A percentile compares a stretch with the other conserved stretches of the same genome.
Evolutionary conservation across 2,113 vertebrate species (phyloP).

Genomic region (Noturus placidus): DNA sequence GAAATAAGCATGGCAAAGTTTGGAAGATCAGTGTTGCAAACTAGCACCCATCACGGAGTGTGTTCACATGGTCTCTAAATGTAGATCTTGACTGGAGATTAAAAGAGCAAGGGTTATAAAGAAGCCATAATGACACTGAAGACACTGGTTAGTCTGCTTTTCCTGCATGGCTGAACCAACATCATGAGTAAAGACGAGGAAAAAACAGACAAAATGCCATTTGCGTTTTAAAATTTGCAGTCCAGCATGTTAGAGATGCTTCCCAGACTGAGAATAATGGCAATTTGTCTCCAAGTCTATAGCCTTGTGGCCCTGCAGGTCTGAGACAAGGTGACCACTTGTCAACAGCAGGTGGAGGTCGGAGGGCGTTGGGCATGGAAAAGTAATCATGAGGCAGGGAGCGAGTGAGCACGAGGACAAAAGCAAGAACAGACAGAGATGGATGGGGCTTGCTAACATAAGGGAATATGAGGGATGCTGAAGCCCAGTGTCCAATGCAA

Average conservation of each 20-base stretch:
- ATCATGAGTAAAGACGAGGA: not conserved
- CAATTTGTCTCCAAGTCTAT: not conserved
- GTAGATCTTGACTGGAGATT: not conserved
- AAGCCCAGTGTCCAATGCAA: conserved; percentile 30
- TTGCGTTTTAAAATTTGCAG: not conserved
- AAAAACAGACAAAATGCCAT: not conserved
- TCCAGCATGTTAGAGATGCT: not conserved
- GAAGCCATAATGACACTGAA: not conserved
- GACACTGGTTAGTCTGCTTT: not conserved
- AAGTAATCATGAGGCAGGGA: conserved; percentile 29
- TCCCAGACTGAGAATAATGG: not conserved
- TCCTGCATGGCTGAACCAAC: not conserved
- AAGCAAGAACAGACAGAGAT: conserved; percentile 42
- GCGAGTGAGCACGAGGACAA: not conserved
- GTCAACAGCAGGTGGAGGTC: conserved; percentile 42
- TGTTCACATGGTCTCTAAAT: not conserved
- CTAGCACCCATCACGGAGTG: not conserved
- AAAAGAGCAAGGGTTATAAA: not conserved
- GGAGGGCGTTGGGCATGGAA: conserved; percentile 26
- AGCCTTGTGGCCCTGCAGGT: conserved; percentile 11
- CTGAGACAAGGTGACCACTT: conserved; percentile 26
- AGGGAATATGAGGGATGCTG: conserved; percentile 39
- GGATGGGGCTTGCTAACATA: conserved; percentile 37
- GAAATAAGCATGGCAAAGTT: not conserved
- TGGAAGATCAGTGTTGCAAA: not conserved